phyloP scores from a whole-genome alignment of 2,113 vertebrate genomes.

The Bolborhynchus lineola region DNA sequence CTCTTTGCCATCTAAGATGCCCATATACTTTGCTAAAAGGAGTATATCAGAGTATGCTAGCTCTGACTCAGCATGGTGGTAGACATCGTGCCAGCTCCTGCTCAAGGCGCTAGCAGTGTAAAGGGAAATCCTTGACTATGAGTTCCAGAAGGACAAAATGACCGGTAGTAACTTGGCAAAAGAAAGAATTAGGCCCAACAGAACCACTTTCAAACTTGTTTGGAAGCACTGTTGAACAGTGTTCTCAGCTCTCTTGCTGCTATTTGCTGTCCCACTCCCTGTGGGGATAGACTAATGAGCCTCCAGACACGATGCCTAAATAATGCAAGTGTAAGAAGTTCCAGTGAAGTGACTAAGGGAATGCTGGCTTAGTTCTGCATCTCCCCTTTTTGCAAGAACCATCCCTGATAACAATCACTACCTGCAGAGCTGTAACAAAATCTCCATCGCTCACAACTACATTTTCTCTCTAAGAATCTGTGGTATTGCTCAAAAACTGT shows the following conservation, averaged over 20 bases:
- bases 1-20: background rate
- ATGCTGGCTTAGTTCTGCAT: background rate
- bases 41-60: accelerated
- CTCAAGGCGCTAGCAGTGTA: background rate
- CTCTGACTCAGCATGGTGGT: background rate
- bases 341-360: background rate
- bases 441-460: too few relatives aligned
- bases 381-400: background rate
- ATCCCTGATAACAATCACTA: background rate
- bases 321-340: accelerated
- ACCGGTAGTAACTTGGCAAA: background rate
- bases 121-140: background rate
- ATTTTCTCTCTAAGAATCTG: background rate
- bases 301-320: background rate
- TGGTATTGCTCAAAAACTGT: background rate
- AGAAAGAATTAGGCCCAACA: background rate
- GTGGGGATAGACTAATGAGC: background rate
- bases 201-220: background rate
- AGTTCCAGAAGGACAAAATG: background rate
- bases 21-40: background rate
- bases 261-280: background rate
- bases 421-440: background rate
- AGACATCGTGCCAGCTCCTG: background rate
- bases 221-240: background rate
- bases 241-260: background rate